Conservation (phyloP, 2,113 vertebrate genomes). For the Notarius lentiginosus region DNA sequence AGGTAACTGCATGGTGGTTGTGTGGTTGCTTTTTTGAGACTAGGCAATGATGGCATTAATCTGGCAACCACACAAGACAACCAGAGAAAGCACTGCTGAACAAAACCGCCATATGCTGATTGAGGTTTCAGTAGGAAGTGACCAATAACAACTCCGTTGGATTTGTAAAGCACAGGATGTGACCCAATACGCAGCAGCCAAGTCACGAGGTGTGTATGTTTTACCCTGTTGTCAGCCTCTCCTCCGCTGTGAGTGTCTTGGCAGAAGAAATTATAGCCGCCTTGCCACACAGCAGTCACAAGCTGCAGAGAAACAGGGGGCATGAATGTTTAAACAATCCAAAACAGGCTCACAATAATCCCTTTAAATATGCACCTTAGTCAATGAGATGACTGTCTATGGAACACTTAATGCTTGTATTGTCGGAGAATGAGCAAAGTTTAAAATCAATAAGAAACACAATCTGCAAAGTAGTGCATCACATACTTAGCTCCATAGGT, state of each 20-base stretch:
- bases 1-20: not conserved
- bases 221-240: slow-evolving; percentile 88
- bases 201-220: not conserved
- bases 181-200: not conserved
- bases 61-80: no score
- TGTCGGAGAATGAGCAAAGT: not conserved
- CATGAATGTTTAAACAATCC: not conserved
- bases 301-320: slow-evolving; percentile 71
- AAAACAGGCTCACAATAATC: not conserved
- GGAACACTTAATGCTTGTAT: not conserved
- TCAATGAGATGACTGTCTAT: not conserved
- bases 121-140: not conserved
- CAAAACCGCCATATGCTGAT: no score
- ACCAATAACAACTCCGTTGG: not conserved
- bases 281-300: slow-evolving; percentile 80
- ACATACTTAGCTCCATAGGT: not conserved
- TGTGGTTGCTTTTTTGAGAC: not conserved
- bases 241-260: slow-evolving; percentile 85
- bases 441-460: not conserved
- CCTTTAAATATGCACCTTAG: not conserved
- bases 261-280: slow-evolving; percentile 91
- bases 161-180: not conserved
- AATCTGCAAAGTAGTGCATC: not conserved
- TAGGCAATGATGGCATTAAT: not conserved
- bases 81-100: not conserved